Base-by-base conservation (phyloP, 1,140 invertebrate species). In the Drosophila suzukii region DNA sequence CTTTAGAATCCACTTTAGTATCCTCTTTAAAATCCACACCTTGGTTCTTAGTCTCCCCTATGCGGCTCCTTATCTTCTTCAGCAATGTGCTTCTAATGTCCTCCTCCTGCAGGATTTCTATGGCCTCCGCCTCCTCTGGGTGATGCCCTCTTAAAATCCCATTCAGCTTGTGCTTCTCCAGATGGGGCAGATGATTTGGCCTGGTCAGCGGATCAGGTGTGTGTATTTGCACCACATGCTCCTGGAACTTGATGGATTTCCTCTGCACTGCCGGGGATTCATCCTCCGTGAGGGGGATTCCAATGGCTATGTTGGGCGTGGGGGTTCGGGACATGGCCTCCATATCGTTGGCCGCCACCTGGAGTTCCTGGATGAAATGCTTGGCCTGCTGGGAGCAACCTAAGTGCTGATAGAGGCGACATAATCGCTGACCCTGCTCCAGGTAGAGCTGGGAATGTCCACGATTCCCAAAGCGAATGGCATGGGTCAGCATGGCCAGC, bases 371-470 rank as follows among this genome's bases (percentile, higher is more conserved):
- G 6, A 93, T 73, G 83, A 94, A 94, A 43, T 93, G 92, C 39
- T 91, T 91, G 0, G 93, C 94, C 12, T 93, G 78, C 43, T 94
- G 93, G 20, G 93, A 93, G 39, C 91, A 92, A 4, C 93, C 92
- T 47, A 94, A 92, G 17, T 96, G 95, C 38, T 93, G 92, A 13
- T 97, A 92, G 0, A 97, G 88, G 47, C 93, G 93, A 24, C 94
- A 94, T 4, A 97, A 92, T 56, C 96, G 93, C 56, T 94, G 94
- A 0, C 95, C 94, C 73, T 97, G 96, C 51, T 95, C 93, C 11
- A 96, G 89, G 68, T 96, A 96, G 20, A 95, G 93, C 2, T 93
- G 91, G 32, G 95, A 95, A 77, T 95, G 94, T 47, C 93, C 90
- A 24, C 93, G 91, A 2, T 94, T 93, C 15, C 94, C 93, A 3